These are phyloP conservation scores for Oncorhynchus gorbuscha DNA, from an alignment of 2,113 vertebrate species.

Conservation along the genomic window DNA sequence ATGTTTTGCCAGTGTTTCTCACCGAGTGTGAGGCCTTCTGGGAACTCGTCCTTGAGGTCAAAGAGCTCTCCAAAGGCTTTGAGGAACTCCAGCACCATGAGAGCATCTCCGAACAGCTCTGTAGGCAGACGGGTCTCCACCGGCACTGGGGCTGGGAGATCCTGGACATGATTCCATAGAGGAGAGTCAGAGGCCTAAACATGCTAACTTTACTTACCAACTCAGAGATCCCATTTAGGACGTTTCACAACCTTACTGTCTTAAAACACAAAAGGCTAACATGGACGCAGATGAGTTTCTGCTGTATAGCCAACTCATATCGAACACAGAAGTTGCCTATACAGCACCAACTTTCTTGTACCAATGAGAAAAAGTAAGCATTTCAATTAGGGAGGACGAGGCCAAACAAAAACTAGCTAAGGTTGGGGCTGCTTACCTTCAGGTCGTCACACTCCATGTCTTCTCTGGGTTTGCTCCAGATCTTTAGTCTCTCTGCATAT, in stretches of 20 bases:
- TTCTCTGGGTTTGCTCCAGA: conserved; percentile 93
- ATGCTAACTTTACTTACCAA: too few relatives aligned
- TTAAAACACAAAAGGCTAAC: too few relatives aligned
- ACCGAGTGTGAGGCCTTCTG: conserved; percentile 94
- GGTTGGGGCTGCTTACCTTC: conserved; percentile 75
- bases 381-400: too few relatives aligned
- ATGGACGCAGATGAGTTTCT: too few relatives aligned
- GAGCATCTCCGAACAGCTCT: conserved; percentile 90
- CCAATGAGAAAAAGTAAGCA: too few relatives aligned
- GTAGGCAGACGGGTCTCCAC: conserved; percentile 90
- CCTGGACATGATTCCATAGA: conserved; percentile 66
- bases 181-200: background rate
- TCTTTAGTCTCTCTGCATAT: conserved; percentile 89
- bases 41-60: conserved; percentile 96
- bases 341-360: too few relatives aligned
- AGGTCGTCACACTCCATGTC: conserved; percentile 98
- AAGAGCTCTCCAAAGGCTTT: conserved; percentile 94
- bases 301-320: too few relatives aligned
- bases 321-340: too few relatives aligned
- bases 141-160: conserved; percentile 83
- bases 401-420: too few relatives aligned
- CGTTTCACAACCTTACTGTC: too few relatives aligned
- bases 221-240: too few relatives aligned
- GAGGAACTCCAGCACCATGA: conserved; percentile 97
- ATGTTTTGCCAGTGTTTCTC: conserved; percentile 43